Conservation (phyloP, 2,888 invertebrate genomes). For the Dioctria rufipes region DNA sequence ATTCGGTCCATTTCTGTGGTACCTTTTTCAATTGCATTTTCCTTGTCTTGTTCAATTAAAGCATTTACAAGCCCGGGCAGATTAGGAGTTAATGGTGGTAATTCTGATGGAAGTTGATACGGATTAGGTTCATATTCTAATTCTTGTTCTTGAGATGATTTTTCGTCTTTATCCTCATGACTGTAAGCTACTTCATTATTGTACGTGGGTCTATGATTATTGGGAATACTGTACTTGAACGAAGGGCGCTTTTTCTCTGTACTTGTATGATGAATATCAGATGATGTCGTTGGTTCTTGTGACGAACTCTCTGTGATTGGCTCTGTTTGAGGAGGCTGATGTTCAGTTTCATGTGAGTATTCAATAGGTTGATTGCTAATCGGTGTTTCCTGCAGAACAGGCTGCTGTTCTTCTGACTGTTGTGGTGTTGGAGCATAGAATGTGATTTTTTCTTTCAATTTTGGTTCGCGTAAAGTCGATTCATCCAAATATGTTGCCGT, state of each 20-base stretch:
- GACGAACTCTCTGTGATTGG: conserved; percentile 57
- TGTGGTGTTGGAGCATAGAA: conserved; percentile 61
- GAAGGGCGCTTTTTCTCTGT: conserved; percentile 40
- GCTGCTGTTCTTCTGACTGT: conserved; percentile 43
- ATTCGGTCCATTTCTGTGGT: conserved; percentile 68
- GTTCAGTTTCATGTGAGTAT: conserved; percentile 62
- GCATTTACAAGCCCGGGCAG: conserved; percentile 77
- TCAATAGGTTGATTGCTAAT: conserved; percentile 59
- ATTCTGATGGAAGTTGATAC: conserved; percentile 74
- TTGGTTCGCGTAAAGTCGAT: conserved; percentile 61
- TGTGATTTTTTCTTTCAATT: conserved; percentile 65
- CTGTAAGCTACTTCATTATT: conserved; percentile 61
- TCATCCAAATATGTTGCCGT: conserved; percentile 61
- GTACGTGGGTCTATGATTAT: conserved; percentile 65
- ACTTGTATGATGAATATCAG: background rate
- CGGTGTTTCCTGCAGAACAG: conserved; percentile 19
- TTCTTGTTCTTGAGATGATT: conserved; percentile 66
- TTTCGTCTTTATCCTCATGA: conserved; percentile 65
- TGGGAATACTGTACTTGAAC: conserved; percentile 59
- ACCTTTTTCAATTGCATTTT: conserved; percentile 61
- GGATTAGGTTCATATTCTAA: conserved; percentile 71
- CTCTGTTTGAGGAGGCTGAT: conserved; percentile 61
- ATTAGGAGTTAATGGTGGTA: conserved; percentile 75
- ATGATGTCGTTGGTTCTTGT: background rate
- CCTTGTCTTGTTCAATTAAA: conserved; percentile 73